phyloP scores from a whole-genome alignment of 2,888 invertebrate genomes.

The Callimorpha dominula region DNA sequence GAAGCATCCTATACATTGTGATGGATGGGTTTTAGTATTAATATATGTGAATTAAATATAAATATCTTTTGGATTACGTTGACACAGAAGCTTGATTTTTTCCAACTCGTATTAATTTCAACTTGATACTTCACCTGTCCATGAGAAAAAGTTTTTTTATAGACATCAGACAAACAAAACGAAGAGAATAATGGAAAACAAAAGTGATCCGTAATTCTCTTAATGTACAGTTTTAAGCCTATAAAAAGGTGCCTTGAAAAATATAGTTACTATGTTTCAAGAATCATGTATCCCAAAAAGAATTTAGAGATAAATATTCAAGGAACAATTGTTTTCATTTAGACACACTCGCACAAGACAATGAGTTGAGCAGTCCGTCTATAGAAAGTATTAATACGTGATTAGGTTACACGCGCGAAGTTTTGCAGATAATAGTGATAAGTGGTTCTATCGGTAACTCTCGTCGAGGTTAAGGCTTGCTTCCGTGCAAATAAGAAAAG shows the following conservation, averaged over 20 bases:
- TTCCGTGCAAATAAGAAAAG: not conserved
- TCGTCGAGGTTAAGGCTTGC: not conserved
- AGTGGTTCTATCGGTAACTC: not conserved
- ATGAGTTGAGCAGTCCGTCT: not conserved
- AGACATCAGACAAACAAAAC: not conserved
- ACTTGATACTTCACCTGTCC: too few relatives aligned
- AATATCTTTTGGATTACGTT: too few relatives aligned
- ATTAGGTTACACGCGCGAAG: not conserved
- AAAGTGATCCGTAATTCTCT: not conserved
- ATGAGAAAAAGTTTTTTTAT: not conserved
- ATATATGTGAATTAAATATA: too few relatives aligned
- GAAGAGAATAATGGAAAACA: not conserved
- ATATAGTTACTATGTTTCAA: not conserved
- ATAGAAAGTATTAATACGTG: not conserved
- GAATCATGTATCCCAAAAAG: not conserved
- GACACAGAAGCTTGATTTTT: too few relatives aligned
- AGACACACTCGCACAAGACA: not conserved
- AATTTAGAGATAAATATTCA: not conserved
- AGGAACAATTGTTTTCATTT: not conserved
- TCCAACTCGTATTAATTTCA: too few relatives aligned
- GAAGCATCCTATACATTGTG: too few relatives aligned
- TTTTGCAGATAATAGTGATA: not conserved
- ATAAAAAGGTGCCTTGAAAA: too few relatives aligned
- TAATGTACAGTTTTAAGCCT: too few relatives aligned
- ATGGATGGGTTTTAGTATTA: too few relatives aligned